Conservation (phyloP, 37 sponge, comb jelly and placozoan genomes). For the Ephydatia muelleri region DNA sequence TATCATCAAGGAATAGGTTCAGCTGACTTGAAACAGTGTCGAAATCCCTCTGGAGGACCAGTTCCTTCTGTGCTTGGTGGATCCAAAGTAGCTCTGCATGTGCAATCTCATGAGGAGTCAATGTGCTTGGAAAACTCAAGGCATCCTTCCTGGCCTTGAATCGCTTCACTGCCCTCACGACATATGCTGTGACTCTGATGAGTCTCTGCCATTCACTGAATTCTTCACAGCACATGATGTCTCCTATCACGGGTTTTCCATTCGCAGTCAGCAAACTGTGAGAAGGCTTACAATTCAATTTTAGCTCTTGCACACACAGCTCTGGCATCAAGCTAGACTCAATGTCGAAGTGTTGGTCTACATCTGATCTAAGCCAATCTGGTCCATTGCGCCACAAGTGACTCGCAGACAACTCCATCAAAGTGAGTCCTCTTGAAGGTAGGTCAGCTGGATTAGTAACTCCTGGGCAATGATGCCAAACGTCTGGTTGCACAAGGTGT, state of each 20-base stretch:
- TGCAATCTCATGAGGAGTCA: not conserved
- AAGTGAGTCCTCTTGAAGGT: conserved; percentile 15
- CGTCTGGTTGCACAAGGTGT: not conserved
- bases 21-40: not conserved
- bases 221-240: not conserved
- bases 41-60: not conserved
- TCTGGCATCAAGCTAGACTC: conserved; percentile 3
- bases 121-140: not conserved
- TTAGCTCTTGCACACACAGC: conserved; percentile 12
- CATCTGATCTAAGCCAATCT: not conserved
- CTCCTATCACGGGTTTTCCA: not conserved
- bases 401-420: not conserved
- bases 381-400: conserved; percentile 11
- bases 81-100: conserved; percentile 17
- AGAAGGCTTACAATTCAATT: not conserved
- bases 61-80: not conserved
- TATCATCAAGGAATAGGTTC: conserved; percentile 13
- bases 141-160: no score
- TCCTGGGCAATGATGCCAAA: no score
- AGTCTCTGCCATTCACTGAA: conserved; percentile 8
- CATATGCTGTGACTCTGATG: conserved; percentile 30
- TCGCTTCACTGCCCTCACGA: not conserved
- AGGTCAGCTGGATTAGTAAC: conserved; percentile 33
- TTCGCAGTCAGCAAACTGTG: conserved; percentile 5
- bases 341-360: not conserved